These are phyloP conservation scores for Heterohyrax brucei DNA, from an alignment of 2,797 vertebrate species.

Conservation along the genomic window DNA sequence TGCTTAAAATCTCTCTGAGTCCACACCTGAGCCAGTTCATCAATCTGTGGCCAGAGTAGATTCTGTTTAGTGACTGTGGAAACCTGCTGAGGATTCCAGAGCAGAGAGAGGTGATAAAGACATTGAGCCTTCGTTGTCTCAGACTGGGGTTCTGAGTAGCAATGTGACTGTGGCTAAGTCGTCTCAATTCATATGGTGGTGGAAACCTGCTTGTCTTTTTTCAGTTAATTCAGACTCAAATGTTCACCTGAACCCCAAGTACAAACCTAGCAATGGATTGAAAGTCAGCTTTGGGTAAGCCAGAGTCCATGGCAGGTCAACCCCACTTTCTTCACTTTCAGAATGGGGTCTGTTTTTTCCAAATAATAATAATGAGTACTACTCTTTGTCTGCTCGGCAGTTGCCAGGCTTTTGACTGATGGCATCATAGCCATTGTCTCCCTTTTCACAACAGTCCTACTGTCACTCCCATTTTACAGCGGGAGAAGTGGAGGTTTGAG, in stretches of 20 bases:
- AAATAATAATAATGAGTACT: background rate
- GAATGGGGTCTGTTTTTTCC: background rate
- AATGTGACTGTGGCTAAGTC: background rate
- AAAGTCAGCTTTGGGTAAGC: background rate
- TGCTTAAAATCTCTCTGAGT: background rate
- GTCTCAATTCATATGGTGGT: background rate
- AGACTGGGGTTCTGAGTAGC: background rate
- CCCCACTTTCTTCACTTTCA: background rate
- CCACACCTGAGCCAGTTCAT: background rate
- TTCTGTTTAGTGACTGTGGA: background rate
- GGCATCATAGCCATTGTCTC: background rate
- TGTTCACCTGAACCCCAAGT: conserved; percentile 23
- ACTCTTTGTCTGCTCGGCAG: background rate
- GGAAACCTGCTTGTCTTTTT: background rate
- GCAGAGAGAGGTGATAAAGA: background rate
- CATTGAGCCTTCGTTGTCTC: background rate
- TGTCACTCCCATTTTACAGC: background rate
- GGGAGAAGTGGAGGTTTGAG: background rate
- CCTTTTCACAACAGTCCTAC: background rate
- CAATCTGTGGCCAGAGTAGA: background rate
- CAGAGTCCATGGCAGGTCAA: background rate
- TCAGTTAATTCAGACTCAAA: background rate
- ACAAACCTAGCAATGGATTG: background rate
- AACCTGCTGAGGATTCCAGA: conserved; percentile 53
- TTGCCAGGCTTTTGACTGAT: background rate